These are phyloP conservation scores for Entomobrya proxima DNA, from an alignment of 2,888 invertebrate species.

Conservation along the genomic window DNA sequence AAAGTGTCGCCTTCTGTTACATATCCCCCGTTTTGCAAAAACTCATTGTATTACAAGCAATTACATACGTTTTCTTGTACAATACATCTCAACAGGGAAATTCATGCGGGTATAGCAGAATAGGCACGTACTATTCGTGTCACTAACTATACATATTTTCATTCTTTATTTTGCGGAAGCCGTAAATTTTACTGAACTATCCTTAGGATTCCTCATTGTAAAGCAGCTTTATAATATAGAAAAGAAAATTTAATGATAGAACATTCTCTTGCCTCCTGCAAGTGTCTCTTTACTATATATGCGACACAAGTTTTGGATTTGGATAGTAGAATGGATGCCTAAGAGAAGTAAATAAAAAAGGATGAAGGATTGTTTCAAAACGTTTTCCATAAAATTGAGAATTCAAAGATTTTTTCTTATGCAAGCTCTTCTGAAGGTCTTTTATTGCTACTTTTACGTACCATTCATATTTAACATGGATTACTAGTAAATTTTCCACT, in stretches of 20 bases:
- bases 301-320: not conserved
- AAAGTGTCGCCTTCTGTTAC: conserved; percentile 24
- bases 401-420: no score
- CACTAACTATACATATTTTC: no score
- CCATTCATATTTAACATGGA: no score
- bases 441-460: no score
- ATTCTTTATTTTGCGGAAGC: no score
- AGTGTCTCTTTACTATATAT: not conserved
- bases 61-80: conserved; percentile 2
- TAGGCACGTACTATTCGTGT: not conserved
- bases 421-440: no score
- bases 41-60: conserved; percentile 12
- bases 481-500: no score
- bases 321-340: conserved; percentile 27
- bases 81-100: not conserved
- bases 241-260: not conserved
- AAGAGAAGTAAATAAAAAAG: not conserved
- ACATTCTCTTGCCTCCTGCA: not conserved
- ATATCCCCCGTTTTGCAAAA: not conserved
- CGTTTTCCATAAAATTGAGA: not conserved
- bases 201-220: no score
- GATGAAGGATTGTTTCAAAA: not conserved
- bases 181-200: no score
- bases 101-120: not conserved
- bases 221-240: no score